These are phyloP conservation scores for Caenorhabditis macrosperma DNA, from an alignment of 2,888 invertebrate species.

Conservation along the genomic window DNA sequence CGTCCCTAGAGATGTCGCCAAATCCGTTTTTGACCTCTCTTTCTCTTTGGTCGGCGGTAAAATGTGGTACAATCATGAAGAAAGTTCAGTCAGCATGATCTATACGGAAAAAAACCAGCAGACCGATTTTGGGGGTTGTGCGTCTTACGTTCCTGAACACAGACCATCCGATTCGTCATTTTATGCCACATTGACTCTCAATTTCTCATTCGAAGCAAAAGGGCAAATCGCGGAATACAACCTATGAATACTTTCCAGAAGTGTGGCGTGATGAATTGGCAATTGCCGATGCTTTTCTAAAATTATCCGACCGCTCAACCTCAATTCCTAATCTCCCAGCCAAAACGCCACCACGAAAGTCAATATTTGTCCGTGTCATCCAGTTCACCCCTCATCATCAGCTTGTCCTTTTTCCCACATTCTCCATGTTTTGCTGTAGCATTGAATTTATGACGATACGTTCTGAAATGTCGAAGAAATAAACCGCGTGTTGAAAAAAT, in stretches of 20 bases:
- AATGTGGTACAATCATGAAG: too few relatives aligned
- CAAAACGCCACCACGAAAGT: constrained; percentile 16
- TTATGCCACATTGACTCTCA: background rate
- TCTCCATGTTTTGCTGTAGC: background rate
- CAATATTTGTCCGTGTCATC: constrained; percentile 27
- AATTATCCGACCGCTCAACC: constrained; percentile 10
- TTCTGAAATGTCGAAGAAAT: background rate
- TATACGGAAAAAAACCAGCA: background rate
- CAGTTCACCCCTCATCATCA: constrained; percentile 29
- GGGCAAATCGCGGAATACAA: background rate
- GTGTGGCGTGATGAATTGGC: background rate
- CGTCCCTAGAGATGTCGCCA: background rate
- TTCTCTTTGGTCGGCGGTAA: background rate
- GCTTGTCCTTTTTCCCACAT: constrained; percentile 19
- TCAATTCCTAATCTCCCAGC: constrained; percentile 11
- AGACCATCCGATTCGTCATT: background rate
- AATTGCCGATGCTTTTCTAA: background rate
- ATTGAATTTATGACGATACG: background rate
- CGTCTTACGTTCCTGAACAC: background rate
- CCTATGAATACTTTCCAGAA: background rate
- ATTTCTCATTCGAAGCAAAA: background rate
- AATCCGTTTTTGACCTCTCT: constrained; percentile 12
- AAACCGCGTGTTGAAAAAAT: background rate
- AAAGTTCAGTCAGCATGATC: too few relatives aligned
- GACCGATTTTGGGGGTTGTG: background rate